Percentiles rank a stretch among this genome's conserved stretches.
Evolutionary conservation across 2,797 vertebrate genomes (phyloP).

Genomic region (Diglossa cyanea): DNA sequence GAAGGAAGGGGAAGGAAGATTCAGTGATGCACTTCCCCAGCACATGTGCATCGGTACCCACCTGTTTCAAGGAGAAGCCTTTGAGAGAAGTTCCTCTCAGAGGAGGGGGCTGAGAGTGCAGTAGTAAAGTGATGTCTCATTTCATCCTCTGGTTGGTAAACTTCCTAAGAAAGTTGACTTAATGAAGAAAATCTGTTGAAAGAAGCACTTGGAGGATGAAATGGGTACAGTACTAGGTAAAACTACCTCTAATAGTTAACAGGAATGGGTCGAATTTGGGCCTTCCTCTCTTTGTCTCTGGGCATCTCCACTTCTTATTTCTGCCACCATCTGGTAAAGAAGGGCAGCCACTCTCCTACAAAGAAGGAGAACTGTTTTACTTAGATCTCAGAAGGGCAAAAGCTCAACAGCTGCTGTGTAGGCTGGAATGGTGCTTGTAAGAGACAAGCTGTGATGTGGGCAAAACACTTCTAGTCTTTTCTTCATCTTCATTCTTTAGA

Average conservation of each 20-base stretch:
- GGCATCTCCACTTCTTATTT: not conserved
- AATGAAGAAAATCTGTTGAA: not conserved
- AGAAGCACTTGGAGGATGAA: not conserved
- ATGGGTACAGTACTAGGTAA: rapidly evolving
- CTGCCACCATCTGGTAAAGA: not conserved
- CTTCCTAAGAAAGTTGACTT: not conserved
- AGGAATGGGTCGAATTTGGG: rapidly evolving
- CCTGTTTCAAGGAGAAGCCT: not conserved
- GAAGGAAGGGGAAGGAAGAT: not conserved
- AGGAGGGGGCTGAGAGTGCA: rapidly evolving
- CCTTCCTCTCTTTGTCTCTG: not conserved
- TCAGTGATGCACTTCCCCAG: not conserved
- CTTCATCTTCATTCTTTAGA: not conserved
- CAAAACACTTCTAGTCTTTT: not conserved
- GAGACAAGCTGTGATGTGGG: not conserved
- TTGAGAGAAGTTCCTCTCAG: not conserved
- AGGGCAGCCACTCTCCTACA: not conserved
- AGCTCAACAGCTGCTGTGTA: not conserved
- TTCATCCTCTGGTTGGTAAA: not conserved
- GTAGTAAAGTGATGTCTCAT: not conserved
- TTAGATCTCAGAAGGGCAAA: not conserved
- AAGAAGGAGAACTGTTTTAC: not conserved
- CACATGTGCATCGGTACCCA: not conserved
- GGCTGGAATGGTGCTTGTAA: not conserved
- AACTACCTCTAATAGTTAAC: not conserved